These are phyloP conservation scores for Chaetodon trifasciatus DNA, from an alignment of 2,797 vertebrate genomes.

Conservation along the genomic window DNA sequence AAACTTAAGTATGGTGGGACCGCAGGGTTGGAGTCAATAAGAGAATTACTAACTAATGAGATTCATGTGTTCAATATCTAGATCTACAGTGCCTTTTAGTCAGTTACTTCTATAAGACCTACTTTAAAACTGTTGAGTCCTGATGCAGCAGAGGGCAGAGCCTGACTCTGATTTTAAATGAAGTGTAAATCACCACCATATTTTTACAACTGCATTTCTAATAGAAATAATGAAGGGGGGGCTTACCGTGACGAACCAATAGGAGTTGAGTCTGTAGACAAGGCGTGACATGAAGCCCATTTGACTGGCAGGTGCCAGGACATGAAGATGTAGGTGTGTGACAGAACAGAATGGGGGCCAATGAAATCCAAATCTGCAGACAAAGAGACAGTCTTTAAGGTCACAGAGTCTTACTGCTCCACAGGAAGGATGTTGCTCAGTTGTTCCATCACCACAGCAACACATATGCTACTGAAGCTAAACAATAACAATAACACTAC, in stretches of 20 bases:
- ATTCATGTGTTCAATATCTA: neutral
- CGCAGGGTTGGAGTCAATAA: neutral
- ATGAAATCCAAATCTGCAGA: slow-evolving; percentile 95
- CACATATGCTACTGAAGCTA: neutral
- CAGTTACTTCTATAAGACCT: neutral
- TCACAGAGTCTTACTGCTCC: neutral
- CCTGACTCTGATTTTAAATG: neutral
- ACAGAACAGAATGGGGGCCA: slow-evolving; percentile 97
- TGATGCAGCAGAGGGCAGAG: neutral
- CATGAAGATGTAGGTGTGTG: slow-evolving; percentile 95
- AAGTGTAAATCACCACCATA: neutral
- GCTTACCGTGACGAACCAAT: slow-evolving; percentile 97
- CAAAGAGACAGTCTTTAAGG: slow-evolving; percentile 18
- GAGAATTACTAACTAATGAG: neutral
- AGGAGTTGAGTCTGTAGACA: slow-evolving; percentile 92
- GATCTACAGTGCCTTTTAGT: neutral
- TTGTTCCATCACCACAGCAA: neutral
- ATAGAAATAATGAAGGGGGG: neutral
- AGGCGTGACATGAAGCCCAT: slow-evolving; percentile 92
- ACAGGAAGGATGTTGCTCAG: neutral
- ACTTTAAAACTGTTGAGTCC: neutral
- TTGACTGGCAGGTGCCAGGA: slow-evolving; percentile 94
- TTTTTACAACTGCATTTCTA: neutral
- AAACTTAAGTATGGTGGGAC: too few relatives aligned
- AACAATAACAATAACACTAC: slow-evolving; percentile 11